Evolutionary conservation across 2,113 vertebrate species (phyloP), one percentile per base, ranked within the genome.

Genomic region (Ariopsis seemanni): DNA sequence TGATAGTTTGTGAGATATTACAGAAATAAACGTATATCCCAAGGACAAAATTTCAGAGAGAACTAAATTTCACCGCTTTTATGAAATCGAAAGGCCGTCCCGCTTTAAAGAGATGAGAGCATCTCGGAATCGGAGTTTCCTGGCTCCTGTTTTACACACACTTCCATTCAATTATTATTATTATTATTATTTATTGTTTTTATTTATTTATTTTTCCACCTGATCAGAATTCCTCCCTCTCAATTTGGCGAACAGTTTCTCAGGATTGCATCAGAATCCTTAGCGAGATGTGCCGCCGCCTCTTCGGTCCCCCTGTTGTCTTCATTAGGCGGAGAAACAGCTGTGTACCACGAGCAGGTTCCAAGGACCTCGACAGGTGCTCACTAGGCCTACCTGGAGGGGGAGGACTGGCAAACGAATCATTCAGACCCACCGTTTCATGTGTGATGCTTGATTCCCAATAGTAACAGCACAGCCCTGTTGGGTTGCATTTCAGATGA

Each of bases 221-320:
- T 1, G 2, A 27, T 79, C 77, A 55, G 25, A 79, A 79, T 79
- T 57, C 52, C 25, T 55, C 5, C 12, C 55, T 74, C 85, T 82
- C 69, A 71, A 27, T 84, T 88, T 80, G 52, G 57, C 22, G 2
- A 57, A 80, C 48, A 48, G 88, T 94, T 93, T 93, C 91, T 87
- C 30, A 42, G 86, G 77, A 89, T 95, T 95, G 93, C 94, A 94
- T 95, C 94, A 94, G 84, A 65, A 75, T 88, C 85, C 69, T 85
- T 79, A 87, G 80, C 71, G 91, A 86, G 84, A 60, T 48, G 52
- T 15, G 60, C 87, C 90, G 85, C 89, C 92, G 88, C 80, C 86
- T 88, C 83, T 82, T 83, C 91, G 89, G 91, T 89, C 82, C 88
- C 89, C 90, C 91, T 85, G 90, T 89, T 85, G 89, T 93, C 93